Conservation (phyloP, 2,888 invertebrate species). For the Drosophila testacea region DNA sequence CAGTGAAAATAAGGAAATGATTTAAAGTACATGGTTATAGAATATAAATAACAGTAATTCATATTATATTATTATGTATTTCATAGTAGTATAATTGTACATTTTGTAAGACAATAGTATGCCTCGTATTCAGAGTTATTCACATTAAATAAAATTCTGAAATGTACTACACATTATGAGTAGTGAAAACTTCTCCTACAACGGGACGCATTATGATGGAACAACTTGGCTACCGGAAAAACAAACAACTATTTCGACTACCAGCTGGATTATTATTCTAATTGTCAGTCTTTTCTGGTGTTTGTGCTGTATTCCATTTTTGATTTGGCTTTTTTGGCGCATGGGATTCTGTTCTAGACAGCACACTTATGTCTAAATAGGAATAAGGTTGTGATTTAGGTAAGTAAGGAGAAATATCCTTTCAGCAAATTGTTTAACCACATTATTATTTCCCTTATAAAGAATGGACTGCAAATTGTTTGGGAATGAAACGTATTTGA, state of each 20-base stretch:
- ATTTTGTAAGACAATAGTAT: constrained; percentile 2
- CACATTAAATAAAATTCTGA: neutral
- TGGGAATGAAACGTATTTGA: neutral
- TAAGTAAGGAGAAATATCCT: neutral
- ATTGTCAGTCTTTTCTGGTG: neutral
- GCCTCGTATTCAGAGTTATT: constrained; percentile 3
- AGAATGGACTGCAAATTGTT: neutral
- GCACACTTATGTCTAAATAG: neutral
- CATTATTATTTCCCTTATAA: neutral
- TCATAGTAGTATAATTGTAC: neutral
- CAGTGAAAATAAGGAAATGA: neutral
- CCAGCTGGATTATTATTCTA: constrained; percentile 5
- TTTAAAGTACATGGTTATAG: neutral
- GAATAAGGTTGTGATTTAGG: neutral
- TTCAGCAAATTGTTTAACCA: neutral
- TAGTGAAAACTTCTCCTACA: neutral
- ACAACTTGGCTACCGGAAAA: constrained; percentile 5
- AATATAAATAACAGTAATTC: neutral
- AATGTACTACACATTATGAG: constrained; percentile 2
- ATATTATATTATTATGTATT: neutral
- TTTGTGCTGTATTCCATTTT: constrained; percentile 24
- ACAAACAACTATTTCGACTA: neutral
- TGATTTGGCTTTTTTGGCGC: constrained; percentile 31
- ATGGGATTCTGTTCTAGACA: constrained; percentile 15
- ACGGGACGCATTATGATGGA: neutral